Conservation (phyloP, 2,797 vertebrate species). For the Syndactyla subalaris region DNA sequence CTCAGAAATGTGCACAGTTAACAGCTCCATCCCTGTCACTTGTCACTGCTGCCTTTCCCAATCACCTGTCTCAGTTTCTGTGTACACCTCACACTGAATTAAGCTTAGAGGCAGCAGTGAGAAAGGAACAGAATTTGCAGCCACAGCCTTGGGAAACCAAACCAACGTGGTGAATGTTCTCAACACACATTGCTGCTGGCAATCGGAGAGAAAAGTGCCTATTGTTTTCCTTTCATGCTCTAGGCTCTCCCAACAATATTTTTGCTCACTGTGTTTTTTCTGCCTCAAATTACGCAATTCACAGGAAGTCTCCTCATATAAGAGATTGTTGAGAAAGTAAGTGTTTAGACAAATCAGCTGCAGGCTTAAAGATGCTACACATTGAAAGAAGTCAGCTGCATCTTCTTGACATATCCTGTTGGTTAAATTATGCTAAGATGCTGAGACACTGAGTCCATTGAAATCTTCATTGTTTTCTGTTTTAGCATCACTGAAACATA, state of each 20-base stretch:
- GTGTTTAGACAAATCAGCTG: neutral
- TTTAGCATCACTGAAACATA: neutral
- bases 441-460: neutral
- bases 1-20: neutral
- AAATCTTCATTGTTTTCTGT: neutral
- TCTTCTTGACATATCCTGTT: neutral
- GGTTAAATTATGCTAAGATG: neutral
- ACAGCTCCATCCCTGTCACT: neutral
- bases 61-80: neutral
- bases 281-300: neutral
- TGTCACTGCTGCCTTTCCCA: neutral
- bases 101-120: neutral
- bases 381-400: neutral
- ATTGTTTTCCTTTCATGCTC: neutral
- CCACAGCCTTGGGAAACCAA: neutral
- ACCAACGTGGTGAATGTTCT: neutral
- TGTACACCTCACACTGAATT: rapidly evolving
- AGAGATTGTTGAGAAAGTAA: conserved; percentile 21
- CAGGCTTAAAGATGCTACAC: neutral
- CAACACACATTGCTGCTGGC: neutral
- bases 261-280: neutral
- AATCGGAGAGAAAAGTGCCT: neutral
- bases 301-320: neutral
- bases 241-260: neutral
- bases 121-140: neutral